phyloP scores from a whole-genome alignment of 2,113 vertebrate species.

The Forbesichthys agassizii region DNA sequence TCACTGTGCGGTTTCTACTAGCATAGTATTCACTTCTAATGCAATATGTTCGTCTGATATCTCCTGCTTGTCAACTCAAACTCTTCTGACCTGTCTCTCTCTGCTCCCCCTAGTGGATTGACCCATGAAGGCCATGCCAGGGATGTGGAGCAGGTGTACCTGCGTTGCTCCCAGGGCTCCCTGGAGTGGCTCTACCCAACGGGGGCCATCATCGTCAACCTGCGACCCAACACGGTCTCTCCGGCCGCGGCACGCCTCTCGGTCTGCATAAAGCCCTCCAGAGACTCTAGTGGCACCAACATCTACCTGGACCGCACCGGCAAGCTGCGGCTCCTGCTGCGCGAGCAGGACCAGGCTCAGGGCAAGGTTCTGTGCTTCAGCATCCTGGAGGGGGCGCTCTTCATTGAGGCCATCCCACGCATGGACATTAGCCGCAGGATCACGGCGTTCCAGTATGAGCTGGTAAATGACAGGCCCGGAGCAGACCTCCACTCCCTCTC shows the following conservation, averaged over 20 bases:
- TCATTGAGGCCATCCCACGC: conserved; percentile 91
- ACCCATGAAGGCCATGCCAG: conserved; percentile 91
- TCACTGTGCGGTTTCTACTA: background rate
- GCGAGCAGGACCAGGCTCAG: conserved; percentile 78
- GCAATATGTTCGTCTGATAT: background rate
- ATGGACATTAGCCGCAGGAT: conserved; percentile 92
- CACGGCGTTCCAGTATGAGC: conserved; percentile 93
- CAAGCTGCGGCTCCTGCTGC: conserved; percentile 86
- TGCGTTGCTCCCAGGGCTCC: conserved; percentile 89
- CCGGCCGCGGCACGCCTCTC: conserved; percentile 81
- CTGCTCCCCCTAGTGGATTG: conserved; percentile 80
- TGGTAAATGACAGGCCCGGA: conserved; percentile 78
- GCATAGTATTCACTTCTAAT: background rate
- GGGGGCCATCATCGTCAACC: conserved; percentile 93
- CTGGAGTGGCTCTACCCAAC: conserved; percentile 98
- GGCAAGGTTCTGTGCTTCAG: conserved; percentile 86
- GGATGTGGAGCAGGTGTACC: conserved; percentile 97
- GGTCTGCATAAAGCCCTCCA: conserved; percentile 91
- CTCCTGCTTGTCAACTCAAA: background rate
- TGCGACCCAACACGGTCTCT: conserved; percentile 87
- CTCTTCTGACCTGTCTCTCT: background rate
- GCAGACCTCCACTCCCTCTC: conserved; percentile 75
- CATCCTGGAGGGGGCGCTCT: conserved; percentile 88
- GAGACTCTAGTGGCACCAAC: conserved; percentile 89
- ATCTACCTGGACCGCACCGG: conserved; percentile 96